phyloP scores from a whole-genome alignment of 2,113 vertebrate species.

The Gnathonemus echidnorhynchus region DNA sequence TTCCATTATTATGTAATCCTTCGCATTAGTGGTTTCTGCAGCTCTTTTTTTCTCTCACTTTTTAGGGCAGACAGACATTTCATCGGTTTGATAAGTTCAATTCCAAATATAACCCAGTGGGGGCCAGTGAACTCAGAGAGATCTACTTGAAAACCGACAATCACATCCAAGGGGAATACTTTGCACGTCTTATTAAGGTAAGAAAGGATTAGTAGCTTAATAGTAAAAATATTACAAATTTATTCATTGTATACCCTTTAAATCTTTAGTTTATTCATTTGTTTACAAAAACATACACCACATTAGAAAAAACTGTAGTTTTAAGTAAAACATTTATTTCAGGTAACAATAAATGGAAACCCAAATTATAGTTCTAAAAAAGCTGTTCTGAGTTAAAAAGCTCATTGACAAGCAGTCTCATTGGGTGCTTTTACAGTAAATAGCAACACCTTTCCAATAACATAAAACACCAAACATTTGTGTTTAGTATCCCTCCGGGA shows the following conservation, averaged over 20 bases:
- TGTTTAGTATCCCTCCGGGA: background rate
- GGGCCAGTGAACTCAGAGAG: slow-evolving; percentile 90
- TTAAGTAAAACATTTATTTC: background rate
- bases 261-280: background rate
- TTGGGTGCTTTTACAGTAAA: background rate
- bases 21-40: slow-evolving; percentile 34
- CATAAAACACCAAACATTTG: background rate
- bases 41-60: slow-evolving; percentile 53
- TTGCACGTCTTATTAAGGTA: slow-evolving; percentile 95
- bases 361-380: background rate
- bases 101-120: slow-evolving; percentile 96
- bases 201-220: slow-evolving; percentile 15
- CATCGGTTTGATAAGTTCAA: slow-evolving; percentile 99
- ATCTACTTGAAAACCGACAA: slow-evolving; percentile 96
- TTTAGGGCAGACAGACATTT: slow-evolving; percentile 91
- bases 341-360: background rate
- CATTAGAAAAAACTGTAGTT: background rate
- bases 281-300: background rate
- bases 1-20: background rate
- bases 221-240: background rate
- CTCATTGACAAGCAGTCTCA: background rate
- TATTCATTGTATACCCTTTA: background rate
- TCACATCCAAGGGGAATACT: slow-evolving; percentile 88
- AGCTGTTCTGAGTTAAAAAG: background rate
- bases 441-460: background rate